Conservation (phyloP, 1,140 invertebrate genomes). For the Pentalonia nigronervosa region DNA sequence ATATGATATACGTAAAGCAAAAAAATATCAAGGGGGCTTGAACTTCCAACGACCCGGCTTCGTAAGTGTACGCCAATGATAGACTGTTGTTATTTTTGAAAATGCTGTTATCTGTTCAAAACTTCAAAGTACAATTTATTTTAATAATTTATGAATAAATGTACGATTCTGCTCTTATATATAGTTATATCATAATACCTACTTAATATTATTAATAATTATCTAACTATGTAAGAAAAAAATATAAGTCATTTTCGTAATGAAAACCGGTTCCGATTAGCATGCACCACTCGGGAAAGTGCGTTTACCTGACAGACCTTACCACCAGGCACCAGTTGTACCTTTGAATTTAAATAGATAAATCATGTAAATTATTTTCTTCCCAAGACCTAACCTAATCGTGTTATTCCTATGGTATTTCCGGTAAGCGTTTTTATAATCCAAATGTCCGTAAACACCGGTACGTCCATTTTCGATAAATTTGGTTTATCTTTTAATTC, state of each 20-base stretch:
- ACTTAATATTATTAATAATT: no score
- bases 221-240: neutral
- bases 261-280: neutral
- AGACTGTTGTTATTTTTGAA: neutral
- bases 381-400: neutral
- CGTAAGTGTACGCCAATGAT: neutral
- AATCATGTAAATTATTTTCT: neutral
- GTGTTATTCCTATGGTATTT: neutral
- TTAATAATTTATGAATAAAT: no score
- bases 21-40: no score
- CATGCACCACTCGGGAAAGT: neutral
- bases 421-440: neutral
- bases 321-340: neutral
- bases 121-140: no score
- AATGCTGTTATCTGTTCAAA: neutral
- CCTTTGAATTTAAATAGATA: neutral
- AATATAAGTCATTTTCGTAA: neutral
- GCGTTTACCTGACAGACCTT: neutral
- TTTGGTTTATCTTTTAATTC: neutral
- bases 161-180: no score
- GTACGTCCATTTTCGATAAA: neutral
- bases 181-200: no score
- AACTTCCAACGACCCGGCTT: no score
- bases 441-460: no score
- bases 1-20: no score